phyloP scores from a whole-genome alignment of 2,113 vertebrate genomes.

The Sinocyclocheilus anshuiensis region DNA sequence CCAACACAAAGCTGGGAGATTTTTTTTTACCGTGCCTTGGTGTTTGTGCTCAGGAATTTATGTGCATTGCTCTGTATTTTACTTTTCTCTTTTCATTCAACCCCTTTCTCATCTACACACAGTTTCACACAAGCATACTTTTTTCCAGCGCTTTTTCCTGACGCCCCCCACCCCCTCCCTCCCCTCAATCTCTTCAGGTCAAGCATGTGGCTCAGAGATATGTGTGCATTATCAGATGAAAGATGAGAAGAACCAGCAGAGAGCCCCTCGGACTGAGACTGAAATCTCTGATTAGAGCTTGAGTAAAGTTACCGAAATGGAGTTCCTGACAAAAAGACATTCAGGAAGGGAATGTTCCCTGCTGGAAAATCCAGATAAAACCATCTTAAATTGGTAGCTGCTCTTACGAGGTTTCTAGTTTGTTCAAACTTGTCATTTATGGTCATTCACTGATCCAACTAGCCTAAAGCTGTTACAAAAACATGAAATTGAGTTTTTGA shows the following conservation, averaged over 20 bases:
- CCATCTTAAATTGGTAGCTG: not conserved
- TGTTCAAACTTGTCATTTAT: not conserved
- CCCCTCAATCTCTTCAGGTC: not conserved
- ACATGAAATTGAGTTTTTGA: not conserved
- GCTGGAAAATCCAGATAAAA: not conserved
- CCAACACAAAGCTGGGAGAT: not conserved
- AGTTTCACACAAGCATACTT: too few species aligned
- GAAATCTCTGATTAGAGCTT: slow-evolving; percentile 18
- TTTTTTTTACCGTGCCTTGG: not conserved
- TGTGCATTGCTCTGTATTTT: not conserved
- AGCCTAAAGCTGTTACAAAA: not conserved
- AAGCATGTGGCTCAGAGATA: slow-evolving; percentile 28
- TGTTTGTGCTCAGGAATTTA: not conserved
- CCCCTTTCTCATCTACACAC: not conserved
- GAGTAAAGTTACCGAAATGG: not conserved
- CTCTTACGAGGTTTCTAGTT: not conserved
- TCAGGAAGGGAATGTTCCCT: slow-evolving; percentile 14
- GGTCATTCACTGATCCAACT: not conserved
- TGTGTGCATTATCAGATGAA: slow-evolving; percentile 34
- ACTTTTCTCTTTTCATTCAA: not conserved
- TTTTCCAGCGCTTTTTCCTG: not conserved
- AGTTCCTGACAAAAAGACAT: slow-evolving; percentile 12
- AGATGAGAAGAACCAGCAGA: slow-evolving; percentile 4
- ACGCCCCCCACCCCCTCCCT: not conserved
- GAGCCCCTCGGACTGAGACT: not conserved